These are phyloP conservation scores for Neodiprion virginianus DNA, from an alignment of 1,140 invertebrate species.

Conservation along the genomic window DNA sequence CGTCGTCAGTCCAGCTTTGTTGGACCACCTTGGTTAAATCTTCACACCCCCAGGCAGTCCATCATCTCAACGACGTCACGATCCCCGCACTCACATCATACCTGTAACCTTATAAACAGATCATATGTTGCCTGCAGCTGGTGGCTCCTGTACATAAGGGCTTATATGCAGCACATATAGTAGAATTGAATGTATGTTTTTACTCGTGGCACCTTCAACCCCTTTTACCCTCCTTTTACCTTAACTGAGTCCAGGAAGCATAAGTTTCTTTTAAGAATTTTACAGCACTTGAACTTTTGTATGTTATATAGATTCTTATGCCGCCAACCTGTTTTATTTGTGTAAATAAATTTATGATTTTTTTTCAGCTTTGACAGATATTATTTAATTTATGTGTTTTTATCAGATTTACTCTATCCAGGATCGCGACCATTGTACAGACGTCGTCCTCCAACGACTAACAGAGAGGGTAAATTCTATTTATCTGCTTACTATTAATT, in stretches of 20 bases:
- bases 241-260: neutral
- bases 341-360: conserved; percentile 28
- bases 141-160: neutral
- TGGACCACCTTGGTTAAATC: conserved; percentile 65
- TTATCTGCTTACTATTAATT: conserved; percentile 14
- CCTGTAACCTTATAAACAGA: conserved; percentile 69
- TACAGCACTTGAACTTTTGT: neutral
- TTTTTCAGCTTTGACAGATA: conserved; percentile 9
- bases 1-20: conserved; percentile 57
- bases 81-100: conserved; percentile 78
- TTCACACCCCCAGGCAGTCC: conserved; percentile 68
- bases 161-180: neutral
- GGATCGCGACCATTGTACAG: conserved; percentile 61
- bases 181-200: neutral
- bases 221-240: conserved; percentile 18
- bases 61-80: conserved; percentile 74
- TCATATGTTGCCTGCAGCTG: neutral
- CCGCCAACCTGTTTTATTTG: conserved; percentile 30
- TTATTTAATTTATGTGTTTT: conserved; percentile 35
- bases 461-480: conserved; percentile 66
- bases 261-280: neutral
- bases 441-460: conserved; percentile 60
- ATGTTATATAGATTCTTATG: neutral
- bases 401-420: conserved; percentile 64
- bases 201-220: conserved; percentile 21